Percentiles rank a stretch among this genome's conserved stretches.
Evolutionary conservation across 2,113 vertebrate species (phyloP).

Genomic region (Apaloderma vittatum): DNA sequence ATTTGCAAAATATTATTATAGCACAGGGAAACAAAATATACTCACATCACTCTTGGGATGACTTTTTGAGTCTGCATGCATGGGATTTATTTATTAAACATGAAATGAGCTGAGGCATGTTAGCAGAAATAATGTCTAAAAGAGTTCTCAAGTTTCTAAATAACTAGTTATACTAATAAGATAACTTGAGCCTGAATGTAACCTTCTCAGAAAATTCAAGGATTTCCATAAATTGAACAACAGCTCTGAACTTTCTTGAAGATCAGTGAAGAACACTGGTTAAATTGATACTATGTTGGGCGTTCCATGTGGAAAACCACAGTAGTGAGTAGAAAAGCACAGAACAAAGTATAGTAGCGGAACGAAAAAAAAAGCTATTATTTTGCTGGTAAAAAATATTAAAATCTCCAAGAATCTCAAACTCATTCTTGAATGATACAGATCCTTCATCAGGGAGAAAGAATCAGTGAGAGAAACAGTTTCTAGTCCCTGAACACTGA

Average conservation of each 20-base stretch:
- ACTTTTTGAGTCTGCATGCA: background rate
- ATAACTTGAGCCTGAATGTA: background rate
- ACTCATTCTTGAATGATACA: constrained; percentile 9
- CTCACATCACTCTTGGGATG: background rate
- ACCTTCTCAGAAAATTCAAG: constrained; percentile 10
- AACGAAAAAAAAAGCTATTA: background rate
- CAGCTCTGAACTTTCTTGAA: background rate
- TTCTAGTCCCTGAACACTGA: background rate
- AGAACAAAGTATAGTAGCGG: background rate
- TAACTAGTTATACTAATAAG: constrained; percentile 1
- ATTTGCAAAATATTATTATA: constrained; percentile 18
- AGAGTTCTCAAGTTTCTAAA: constrained; percentile 38
- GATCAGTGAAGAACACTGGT: background rate
- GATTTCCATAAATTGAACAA: background rate
- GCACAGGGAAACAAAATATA: background rate
- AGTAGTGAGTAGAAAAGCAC: background rate
- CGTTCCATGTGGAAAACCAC: background rate
- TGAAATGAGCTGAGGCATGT: background rate
- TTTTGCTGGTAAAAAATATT: background rate
- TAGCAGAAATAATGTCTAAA: constrained; percentile 10
- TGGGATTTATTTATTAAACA: background rate
- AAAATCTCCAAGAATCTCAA: background rate
- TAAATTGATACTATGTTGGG: background rate
- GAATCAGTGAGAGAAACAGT: background rate
- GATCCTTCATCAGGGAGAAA: background rate